phyloP scores from a whole-genome alignment of 2,797 vertebrate species.

The Eulemur albifrons region DNA sequence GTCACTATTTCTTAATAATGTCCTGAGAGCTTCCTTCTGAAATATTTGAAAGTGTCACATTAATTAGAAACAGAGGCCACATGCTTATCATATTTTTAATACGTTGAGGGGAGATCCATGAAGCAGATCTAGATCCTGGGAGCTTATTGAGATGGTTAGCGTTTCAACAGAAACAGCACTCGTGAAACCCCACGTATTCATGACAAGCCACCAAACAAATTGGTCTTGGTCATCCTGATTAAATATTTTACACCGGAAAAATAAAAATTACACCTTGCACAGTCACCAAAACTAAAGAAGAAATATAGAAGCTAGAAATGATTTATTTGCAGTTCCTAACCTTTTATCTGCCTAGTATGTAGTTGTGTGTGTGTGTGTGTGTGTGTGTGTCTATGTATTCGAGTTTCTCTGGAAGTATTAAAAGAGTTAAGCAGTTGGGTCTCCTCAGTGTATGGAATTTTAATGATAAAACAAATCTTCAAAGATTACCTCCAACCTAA shows the following conservation, averaged over 20 bases:
- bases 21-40: neutral
- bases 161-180: neutral
- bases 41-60: neutral
- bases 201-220: neutral
- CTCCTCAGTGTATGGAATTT: neutral
- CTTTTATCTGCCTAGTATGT: neutral
- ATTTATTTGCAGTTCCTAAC: neutral
- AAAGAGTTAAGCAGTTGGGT: neutral
- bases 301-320: neutral
- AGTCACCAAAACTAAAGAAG: neutral
- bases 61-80: constrained; percentile 19
- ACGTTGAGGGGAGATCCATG: neutral
- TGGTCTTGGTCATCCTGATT: neutral
- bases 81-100: neutral
- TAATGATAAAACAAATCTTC: constrained; percentile 38
- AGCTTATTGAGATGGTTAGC: neutral
- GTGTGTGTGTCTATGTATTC: neutral
- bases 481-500: constrained; percentile 16
- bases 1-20: constrained; percentile 73
- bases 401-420: neutral
- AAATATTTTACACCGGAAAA: neutral
- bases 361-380: too few species aligned
- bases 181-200: neutral
- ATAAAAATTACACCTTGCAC: neutral
- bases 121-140: neutral